These are phyloP conservation scores for Leucania comma DNA, from an alignment of 2,888 invertebrate genomes.

Conservation along the genomic window DNA sequence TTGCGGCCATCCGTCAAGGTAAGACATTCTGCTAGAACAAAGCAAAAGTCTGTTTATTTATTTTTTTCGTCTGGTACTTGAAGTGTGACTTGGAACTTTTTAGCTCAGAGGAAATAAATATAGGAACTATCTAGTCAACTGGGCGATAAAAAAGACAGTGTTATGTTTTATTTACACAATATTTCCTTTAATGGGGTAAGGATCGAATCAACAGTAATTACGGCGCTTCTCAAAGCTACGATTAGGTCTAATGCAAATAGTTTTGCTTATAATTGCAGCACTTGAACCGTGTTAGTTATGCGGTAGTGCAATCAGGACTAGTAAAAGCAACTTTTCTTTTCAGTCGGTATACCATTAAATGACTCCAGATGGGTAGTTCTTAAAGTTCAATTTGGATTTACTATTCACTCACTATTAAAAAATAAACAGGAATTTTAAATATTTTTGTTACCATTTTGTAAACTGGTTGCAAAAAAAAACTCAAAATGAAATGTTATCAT, in stretches of 20 bases:
- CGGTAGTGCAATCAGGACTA: conserved; percentile 5
- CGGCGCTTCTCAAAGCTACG: not conserved
- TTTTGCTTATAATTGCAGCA: conserved; percentile 16
- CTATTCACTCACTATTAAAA: too few species aligned
- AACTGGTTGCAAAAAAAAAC: not conserved
- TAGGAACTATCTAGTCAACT: not conserved
- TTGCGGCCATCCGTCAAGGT: conserved; percentile 10
- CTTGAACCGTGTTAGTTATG: conserved; percentile 10
- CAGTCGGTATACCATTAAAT: too few species aligned
- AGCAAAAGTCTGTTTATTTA: not conserved
- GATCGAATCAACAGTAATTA: conserved; percentile 1
- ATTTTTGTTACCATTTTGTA: not conserved
- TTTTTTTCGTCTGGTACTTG: not conserved
- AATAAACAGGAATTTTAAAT: too few species aligned
- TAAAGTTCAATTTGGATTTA: too few species aligned
- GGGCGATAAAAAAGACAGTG: not conserved
- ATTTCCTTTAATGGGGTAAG: not conserved
- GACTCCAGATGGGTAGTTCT: too few species aligned
- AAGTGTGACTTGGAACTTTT: not conserved
- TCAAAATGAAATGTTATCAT: not conserved
- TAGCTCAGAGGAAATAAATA: not conserved
- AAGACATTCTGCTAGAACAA: not conserved
- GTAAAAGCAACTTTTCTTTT: not conserved
- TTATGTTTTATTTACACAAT: not conserved
- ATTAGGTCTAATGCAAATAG: conserved; percentile 18